Base-by-base conservation (phyloP, 2,797 vertebrate genomes). In the Sebastes flavidus region DNA sequence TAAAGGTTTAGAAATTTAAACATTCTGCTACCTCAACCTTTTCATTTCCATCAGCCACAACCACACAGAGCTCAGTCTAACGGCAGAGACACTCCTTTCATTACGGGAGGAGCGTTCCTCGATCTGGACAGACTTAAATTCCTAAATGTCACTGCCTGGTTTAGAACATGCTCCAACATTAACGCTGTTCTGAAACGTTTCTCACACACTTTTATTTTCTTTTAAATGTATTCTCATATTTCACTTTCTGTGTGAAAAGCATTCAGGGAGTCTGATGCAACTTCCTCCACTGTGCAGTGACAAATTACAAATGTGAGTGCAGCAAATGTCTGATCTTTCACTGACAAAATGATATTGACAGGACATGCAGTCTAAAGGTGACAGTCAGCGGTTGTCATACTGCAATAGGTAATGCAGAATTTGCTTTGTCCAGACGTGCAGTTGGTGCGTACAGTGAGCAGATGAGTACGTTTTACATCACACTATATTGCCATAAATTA, bases 31-130 rank as follows among this genome's bases (percentile, higher is more conserved):
- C 81, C 70, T 77, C 81, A 73, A 34, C 72, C 90, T 93, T 94
- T 91, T 91, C 75, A 93, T 94, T 91, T 91, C 55, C 77, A 67
- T 81, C 54, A 8, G 65, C 80, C 89, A 83, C 78, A 90, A 87
- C 77, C 82, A 55, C 86, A 81, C 79, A 75, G 76, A 59, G 71
- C 75, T 70, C 38, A 4, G 4, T 71, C 34, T 66, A 29, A 71
- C 66, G 73, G 72, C 55, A 24, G 65, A 72, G 82, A 74, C 90
- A 85, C 89, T 89, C 91, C 93, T 85, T 88, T 81, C 81, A 82
- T 87, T 85, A 91, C 84, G 78, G 72, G 2, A 49, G 22, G 60
- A 70, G 34, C 72, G 30, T 54, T 55, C 62, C 55, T 75, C 10
- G 2, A 80, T 77, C 77, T 72, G 72, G 72, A 79, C 46, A 58